Evolutionary conservation across 2,797 vertebrate genomes (phyloP).

Genomic region (Chaenodraco wilsoni): DNA sequence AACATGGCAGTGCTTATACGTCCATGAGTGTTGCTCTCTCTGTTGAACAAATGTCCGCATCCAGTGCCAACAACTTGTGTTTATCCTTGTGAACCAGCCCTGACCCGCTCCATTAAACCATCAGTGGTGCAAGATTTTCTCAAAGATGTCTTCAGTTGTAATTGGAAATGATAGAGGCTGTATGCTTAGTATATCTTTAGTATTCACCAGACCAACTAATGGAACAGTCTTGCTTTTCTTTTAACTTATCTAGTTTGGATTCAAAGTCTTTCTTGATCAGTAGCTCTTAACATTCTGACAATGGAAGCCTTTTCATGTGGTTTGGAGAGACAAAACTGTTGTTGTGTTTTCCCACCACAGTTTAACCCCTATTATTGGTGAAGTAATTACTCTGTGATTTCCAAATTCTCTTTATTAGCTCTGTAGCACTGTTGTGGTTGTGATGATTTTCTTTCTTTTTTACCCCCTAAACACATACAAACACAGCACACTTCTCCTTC

Average conservation of each 20-base stretch:
- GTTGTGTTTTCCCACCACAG: constrained; percentile 59
- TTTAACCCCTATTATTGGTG: constrained; percentile 61
- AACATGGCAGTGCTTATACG: constrained; percentile 39
- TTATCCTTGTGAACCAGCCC: constrained; percentile 26
- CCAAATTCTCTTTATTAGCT: constrained; percentile 64
- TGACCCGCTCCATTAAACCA: constrained; percentile 40
- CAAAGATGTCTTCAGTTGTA: constrained; percentile 40
- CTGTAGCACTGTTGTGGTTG: constrained; percentile 51
- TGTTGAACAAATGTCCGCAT: constrained; percentile 12
- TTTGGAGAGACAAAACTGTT: constrained; percentile 41
- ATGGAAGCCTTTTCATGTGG: constrained; percentile 73
- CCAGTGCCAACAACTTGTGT: constrained; percentile 34
- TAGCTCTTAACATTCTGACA: constrained; percentile 43
- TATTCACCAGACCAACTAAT: constrained; percentile 45
- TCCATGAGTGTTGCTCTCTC: neutral
- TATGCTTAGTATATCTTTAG: constrained; percentile 31
- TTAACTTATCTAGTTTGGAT: constrained; percentile 38
- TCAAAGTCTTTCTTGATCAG: constrained; percentile 65
- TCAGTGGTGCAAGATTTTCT: constrained; percentile 38
- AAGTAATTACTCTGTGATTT: constrained; percentile 57
- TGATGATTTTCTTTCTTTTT: constrained; percentile 35
- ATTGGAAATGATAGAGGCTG: constrained; percentile 35
- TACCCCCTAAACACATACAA: constrained; percentile 5
- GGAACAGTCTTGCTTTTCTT: constrained; percentile 15
- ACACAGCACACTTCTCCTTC: neutral